Percentiles rank a stretch among this genome's conserved stretches.
phyloP scores from a whole-genome alignment of 1,140 invertebrate species.

The Diorhabda elongata region DNA sequence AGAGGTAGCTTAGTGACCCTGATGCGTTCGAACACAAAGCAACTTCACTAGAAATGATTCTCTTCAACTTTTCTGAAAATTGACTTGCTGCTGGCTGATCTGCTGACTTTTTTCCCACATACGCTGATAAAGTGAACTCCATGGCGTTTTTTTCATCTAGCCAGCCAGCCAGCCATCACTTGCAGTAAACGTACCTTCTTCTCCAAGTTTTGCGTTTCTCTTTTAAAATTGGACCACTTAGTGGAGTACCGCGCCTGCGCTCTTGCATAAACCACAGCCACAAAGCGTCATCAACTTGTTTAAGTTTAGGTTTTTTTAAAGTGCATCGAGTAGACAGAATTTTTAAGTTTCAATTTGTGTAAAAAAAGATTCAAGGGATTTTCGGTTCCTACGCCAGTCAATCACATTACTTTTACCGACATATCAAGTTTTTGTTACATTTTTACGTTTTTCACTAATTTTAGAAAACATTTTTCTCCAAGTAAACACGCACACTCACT shows the following conservation, averaged over 20 bases:
- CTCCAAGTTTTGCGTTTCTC: constrained; percentile 29
- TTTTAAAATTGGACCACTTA: constrained; percentile 30
- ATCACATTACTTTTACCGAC: not conserved
- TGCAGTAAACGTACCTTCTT: constrained; percentile 32
- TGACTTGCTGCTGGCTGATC: not conserved
- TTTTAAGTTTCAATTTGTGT: constrained; percentile 7
- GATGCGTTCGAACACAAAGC: no score
- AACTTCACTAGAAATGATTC: not conserved
- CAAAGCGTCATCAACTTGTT: constrained; percentile 12
- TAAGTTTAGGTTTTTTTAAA: constrained; percentile 8
- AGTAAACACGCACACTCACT: no score
- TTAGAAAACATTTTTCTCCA: not conserved
- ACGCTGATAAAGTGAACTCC: constrained; percentile 1
- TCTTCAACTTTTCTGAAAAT: not conserved
- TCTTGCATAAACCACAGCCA: constrained; percentile 30
- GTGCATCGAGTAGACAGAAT: constrained; percentile 5
- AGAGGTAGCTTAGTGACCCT: constrained; percentile 3
- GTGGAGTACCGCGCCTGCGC: constrained; percentile 19
- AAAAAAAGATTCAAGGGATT: constrained; percentile 10
- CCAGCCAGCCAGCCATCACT: constrained; percentile 34
- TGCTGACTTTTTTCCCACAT: not conserved
- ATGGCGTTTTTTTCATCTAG: constrained; percentile 11
- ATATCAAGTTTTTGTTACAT: not conserved
- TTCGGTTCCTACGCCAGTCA: constrained; percentile 5
- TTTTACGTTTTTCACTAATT: constrained; percentile 8